A percentile compares a stretch with the other conserved stretches of the same genome.
Conservation (phyloP, 2,797 vertebrate genomes). For the Onychomys leucogaster region DNA sequence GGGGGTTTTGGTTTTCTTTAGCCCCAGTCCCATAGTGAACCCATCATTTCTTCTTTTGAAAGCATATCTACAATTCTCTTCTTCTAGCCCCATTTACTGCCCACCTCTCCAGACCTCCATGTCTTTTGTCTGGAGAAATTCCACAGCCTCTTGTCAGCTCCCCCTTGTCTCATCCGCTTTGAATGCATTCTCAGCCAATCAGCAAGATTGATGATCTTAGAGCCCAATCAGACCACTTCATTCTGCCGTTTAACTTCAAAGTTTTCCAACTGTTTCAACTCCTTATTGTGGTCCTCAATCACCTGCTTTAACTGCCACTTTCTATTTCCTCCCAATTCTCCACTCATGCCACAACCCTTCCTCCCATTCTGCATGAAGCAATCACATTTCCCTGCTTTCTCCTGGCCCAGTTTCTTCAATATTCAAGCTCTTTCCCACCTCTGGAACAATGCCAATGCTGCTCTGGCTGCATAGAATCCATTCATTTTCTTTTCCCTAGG, state of each 20-base stretch:
- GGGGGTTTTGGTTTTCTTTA: not conserved
- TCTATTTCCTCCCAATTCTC: not conserved
- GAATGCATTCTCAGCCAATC: not conserved
- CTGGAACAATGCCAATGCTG: not conserved
- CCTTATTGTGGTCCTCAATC: not conserved
- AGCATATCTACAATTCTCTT: not conserved
- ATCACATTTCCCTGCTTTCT: not conserved
- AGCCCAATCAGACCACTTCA: not conserved
- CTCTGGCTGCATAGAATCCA: not conserved
- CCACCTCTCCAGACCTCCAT: too few species aligned
- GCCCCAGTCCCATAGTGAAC: not conserved
- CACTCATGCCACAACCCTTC: not conserved
- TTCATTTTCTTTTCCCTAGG: not conserved
- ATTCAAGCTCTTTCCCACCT: not conserved
- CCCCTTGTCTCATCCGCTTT: not conserved
- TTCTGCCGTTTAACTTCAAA: constrained; percentile 9
- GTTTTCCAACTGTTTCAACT: not conserved
- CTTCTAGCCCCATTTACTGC: not conserved
- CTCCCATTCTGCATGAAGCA: fast-evolving
- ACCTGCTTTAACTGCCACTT: not conserved
- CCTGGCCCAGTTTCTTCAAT: not conserved
- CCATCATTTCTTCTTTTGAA: not conserved
- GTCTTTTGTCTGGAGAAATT: not conserved
- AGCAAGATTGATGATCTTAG: not conserved
- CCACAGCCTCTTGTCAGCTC: not conserved